Percentiles rank a stretch among this genome's conserved stretches.
Conservation (phyloP, 2,888 invertebrate species). For the Ochropleura plecta region DNA sequence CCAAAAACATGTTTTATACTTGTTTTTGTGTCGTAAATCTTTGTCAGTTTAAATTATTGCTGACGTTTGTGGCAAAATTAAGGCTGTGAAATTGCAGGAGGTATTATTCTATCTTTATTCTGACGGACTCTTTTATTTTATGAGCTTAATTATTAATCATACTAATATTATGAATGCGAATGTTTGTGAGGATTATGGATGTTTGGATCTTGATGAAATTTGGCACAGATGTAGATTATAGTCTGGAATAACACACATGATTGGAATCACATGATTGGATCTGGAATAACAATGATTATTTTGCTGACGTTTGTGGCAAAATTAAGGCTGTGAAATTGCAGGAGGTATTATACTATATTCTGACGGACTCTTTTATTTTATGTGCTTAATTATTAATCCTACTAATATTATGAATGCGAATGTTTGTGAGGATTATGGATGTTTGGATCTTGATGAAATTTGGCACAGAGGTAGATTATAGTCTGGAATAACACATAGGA, state of each 20-base stretch:
- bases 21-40: constrained; percentile 52
- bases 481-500: too few species aligned
- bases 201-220: too few species aligned
- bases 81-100: constrained; percentile 32
- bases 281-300: too few species aligned
- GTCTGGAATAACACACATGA: too few species aligned
- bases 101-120: not conserved
- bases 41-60: constrained; percentile 52
- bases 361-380: constrained; percentile 13
- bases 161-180: too few species aligned
- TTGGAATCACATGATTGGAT: too few species aligned
- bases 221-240: too few species aligned
- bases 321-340: constrained; percentile 35
- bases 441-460: too few species aligned
- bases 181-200: too few species aligned
- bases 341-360: not conserved
- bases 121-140: constrained; percentile 13
- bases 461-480: too few species aligned
- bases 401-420: too few species aligned
- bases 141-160: not conserved
- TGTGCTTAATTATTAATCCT: not conserved
- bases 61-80: constrained; percentile 37
- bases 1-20: constrained; percentile 45
- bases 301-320: constrained; percentile 35
- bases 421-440: too few species aligned